Percentiles rank a stretch among this genome's conserved stretches.
Evolutionary conservation across 2,888 invertebrate species (phyloP).

Genomic region (Branchinecta sandiegonensis): DNA sequence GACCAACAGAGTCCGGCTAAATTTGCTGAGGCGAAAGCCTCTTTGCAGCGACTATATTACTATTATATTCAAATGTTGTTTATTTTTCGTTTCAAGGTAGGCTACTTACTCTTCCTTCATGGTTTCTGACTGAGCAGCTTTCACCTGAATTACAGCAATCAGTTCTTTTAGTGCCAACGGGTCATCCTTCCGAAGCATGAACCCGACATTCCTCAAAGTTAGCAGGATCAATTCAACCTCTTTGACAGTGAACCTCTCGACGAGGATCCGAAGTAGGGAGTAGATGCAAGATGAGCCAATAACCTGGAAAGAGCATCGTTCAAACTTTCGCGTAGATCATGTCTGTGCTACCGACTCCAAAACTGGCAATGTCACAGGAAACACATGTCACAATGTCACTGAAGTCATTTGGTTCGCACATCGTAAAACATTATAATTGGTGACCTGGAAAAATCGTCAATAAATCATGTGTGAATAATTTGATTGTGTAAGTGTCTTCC

Average conservation of each 20-base stretch:
- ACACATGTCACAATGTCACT: too few species aligned
- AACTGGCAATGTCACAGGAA: too few species aligned
- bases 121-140: constrained; percentile 36
- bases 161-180: constrained; percentile 58
- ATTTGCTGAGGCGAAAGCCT: too few species aligned
- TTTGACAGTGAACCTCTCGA: constrained; percentile 52
- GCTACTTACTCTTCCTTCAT: constrained; percentile 47
- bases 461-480: too few species aligned
- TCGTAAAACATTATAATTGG: too few species aligned
- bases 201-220: constrained; percentile 63
- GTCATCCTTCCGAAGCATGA: constrained; percentile 69
- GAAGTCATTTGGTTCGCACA: too few species aligned
- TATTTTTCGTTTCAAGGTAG: constrained; percentile 34
- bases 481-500: too few species aligned
- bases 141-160: constrained; percentile 35
- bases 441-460: too few species aligned
- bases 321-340: neutral
- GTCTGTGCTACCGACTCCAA: too few species aligned
- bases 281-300: constrained; percentile 61
- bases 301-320: constrained; percentile 43
- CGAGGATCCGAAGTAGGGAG: constrained; percentile 56
- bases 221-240: constrained; percentile 68
- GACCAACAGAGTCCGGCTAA: too few species aligned
- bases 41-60: too few species aligned
- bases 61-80: constrained; percentile 34